Percentiles rank a stretch among this genome's conserved stretches.
Evolutionary conservation across 1,140 invertebrate species (phyloP).

Genomic region (Hycleus phaleratus): DNA sequence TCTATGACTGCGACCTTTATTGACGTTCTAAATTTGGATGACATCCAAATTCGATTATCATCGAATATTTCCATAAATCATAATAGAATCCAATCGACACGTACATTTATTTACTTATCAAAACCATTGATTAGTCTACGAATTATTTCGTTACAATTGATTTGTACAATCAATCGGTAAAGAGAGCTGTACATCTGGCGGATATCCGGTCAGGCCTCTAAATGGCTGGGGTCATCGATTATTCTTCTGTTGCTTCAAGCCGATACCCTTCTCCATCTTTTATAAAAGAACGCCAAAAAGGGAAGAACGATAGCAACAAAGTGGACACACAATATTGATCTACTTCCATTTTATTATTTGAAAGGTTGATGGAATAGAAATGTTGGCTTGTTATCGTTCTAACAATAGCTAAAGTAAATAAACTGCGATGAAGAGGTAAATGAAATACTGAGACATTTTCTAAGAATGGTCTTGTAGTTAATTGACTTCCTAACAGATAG

Average conservation of each 20-base stretch:
- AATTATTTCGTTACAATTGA: background rate
- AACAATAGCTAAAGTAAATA: background rate
- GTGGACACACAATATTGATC: too few species aligned
- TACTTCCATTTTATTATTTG: too few species aligned
- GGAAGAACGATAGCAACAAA: too few species aligned
- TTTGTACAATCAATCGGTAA: background rate
- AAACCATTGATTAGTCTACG: constrained; percentile 15
- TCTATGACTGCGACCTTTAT: too few species aligned
- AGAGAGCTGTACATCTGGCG: constrained; percentile 21
- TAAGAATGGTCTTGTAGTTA: too few species aligned
- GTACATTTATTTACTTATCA: too few species aligned
- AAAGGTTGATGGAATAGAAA: too few species aligned
- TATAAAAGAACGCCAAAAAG: background rate
- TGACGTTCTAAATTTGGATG: too few species aligned
- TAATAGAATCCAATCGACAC: background rate
- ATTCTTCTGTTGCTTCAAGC: constrained; percentile 7
- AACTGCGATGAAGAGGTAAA: too few species aligned
- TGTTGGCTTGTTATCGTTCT: constrained; percentile 7
- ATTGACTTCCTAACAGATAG: too few species aligned
- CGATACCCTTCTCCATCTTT: constrained; percentile 8
- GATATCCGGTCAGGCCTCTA: constrained; percentile 17
- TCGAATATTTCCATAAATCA: too few species aligned
- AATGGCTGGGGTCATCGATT: constrained; percentile 19
- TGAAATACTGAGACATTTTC: constrained; percentile 6
- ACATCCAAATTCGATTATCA: too few species aligned